A percentile compares a stretch with the other conserved stretches of the same genome.
These are phyloP conservation scores for Habropoda laboriosa DNA, from an alignment of 1,140 invertebrate genomes.

Conservation along the genomic window DNA sequence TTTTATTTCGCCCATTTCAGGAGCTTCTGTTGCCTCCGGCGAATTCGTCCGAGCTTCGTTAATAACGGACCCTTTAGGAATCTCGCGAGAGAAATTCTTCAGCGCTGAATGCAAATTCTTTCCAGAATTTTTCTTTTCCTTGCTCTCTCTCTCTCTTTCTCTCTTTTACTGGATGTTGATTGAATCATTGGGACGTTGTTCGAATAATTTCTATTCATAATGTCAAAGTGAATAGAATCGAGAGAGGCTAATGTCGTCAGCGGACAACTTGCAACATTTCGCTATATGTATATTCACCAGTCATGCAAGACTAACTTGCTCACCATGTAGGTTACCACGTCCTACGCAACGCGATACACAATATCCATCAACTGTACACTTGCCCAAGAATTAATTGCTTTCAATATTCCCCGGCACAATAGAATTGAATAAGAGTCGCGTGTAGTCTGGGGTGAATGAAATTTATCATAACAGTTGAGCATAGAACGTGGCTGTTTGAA, in stretches of 20 bases:
- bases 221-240: not conserved
- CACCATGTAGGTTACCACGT: slow-evolving; percentile 3
- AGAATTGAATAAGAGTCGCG: not conserved
- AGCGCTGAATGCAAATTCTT: too few relatives aligned
- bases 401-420: slow-evolving; percentile 14
- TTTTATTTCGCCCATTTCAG: slow-evolving; percentile 31
- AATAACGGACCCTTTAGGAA: too few relatives aligned
- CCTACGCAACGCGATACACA: slow-evolving; percentile 17
- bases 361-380: slow-evolving; percentile 22
- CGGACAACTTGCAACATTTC: slow-evolving; percentile 20
- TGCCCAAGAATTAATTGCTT: slow-evolving; percentile 23
- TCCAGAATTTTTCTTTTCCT: too few relatives aligned
- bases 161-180: too few relatives aligned
- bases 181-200: not conserved
- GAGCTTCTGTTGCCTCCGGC: too few relatives aligned
- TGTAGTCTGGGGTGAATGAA: not conserved
- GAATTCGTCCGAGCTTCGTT: too few relatives aligned
- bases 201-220: not conserved
- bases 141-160: too few relatives aligned
- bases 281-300: slow-evolving; percentile 4
- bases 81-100: too few relatives aligned
- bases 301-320: slow-evolving; percentile 11
- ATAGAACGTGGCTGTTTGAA: not conserved
- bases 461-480: not conserved
- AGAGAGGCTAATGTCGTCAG: slow-evolving; percentile 12